These are phyloP conservation scores for Pangasianodon hypophthalmus DNA, from an alignment of 2,113 vertebrate species.

Conservation along the genomic window DNA sequence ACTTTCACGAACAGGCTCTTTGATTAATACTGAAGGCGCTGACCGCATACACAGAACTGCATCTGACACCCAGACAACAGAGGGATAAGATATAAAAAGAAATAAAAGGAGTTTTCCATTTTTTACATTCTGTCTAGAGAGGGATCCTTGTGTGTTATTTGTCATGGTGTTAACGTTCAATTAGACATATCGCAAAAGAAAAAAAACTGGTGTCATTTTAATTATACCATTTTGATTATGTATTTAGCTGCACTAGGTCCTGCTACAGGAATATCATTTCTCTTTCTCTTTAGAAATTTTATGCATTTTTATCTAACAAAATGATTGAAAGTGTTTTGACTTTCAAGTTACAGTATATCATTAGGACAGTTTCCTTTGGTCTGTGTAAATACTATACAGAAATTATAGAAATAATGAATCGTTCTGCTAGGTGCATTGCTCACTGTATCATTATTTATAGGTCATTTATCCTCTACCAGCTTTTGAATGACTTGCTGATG, in stretches of 20 bases:
- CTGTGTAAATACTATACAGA: not conserved
- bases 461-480: not conserved
- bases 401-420: not conserved
- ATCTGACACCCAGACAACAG: conserved; percentile 26
- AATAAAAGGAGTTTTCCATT: not conserved
- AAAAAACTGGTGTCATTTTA: not conserved
- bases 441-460: not conserved
- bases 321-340: not conserved
- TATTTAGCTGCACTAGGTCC: not conserved
- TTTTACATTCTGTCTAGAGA: not conserved
- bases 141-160: not conserved
- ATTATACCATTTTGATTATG: not conserved
- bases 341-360: not conserved
- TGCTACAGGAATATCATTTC: not conserved
- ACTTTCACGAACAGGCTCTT: conserved; percentile 11
- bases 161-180: not conserved
- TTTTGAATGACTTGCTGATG: not conserved
- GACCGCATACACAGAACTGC: not conserved
- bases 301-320: not conserved
- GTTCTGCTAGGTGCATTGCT: not conserved
- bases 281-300: not conserved
- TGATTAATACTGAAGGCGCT: conserved; percentile 30
- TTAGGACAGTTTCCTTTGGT: not conserved
- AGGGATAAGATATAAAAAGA: not conserved
- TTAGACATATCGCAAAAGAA: not conserved